Base-by-base conservation (phyloP, 1,140 invertebrate species). In the Pogonognathellus flavescens region DNA sequence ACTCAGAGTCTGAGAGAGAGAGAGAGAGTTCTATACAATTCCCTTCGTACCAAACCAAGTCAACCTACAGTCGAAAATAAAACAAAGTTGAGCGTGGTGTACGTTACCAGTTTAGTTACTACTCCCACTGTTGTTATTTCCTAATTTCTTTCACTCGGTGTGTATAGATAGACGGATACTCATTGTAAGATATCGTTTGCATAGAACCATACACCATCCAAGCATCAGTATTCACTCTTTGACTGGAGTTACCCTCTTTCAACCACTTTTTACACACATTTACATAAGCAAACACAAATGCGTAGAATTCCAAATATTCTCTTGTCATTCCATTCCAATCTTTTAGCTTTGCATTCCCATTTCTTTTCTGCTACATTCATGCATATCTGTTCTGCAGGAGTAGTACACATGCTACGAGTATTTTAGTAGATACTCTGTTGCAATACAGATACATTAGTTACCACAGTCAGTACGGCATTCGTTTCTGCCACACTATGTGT, bases 211-310 rank as follows among this genome's bases (percentile, higher is more conserved):
- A 41, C 31, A 41, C 1, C 31, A 41, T 41, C 31, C 31, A 9
- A 66, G 62, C 62, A 66, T 66, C 62, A 66, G 62, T 13, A 66
- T 18, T 31, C 18, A 66, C 16, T 16, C 16, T 16, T 18, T 60
- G n/a, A 76, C 25, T 16, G 16, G n/a, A 76, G 41, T 9, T 41
- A 76, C 70, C 70, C 70, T 76, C 62, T 76, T 31, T 49, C 70
- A 50, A 76, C 70, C 70, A 76, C 70, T 76, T 76, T 76, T 76
- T 76, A 76, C 70, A 76, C 70, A 76, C 70, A 76, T 76, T 76
- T 76, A 76, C 70, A 76, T 76, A 76, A 76, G 70, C 70, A 76
- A 76, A 76, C 41, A 76, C 31, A 76, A 76, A 76, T 76, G 70
- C 31, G 70, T 76, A 76, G 70, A 76, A 76, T 76, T 76, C 70